phyloP scores from a whole-genome alignment of 2,797 vertebrate genomes.

The Cichlasoma orientale region DNA sequence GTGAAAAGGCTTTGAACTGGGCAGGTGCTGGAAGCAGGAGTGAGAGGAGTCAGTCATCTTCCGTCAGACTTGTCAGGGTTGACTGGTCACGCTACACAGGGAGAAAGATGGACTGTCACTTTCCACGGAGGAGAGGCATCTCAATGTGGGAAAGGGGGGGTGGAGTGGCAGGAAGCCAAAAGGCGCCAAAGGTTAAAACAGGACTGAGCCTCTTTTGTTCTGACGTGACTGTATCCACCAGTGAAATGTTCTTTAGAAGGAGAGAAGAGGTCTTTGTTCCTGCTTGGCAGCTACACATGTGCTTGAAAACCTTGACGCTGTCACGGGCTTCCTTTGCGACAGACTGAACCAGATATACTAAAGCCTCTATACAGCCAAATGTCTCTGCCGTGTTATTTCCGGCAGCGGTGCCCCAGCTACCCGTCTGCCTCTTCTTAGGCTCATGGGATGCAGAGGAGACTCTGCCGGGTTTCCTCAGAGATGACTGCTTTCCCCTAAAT shows the following conservation, averaged over 20 bases:
- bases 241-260: conserved; percentile 45
- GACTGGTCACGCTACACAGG: conserved; percentile 59
- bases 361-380: conserved; percentile 36
- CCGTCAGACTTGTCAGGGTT: conserved; percentile 58
- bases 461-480: conserved; percentile 62
- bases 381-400: conserved; percentile 58
- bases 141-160: conserved; percentile 6
- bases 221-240: neutral
- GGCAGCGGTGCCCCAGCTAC: conserved; percentile 47
- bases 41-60: conserved; percentile 46
- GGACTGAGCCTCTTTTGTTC: conserved; percentile 51
- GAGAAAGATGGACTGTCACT: conserved; percentile 50
- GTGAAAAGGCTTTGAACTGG: conserved; percentile 26
- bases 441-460: conserved; percentile 49
- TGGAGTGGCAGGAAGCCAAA: conserved; percentile 22
- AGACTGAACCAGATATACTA: conserved; percentile 42
- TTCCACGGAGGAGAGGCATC: conserved; percentile 29
- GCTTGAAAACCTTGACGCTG: conserved; percentile 41
- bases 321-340: conserved; percentile 26
- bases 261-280: conserved; percentile 41
- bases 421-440: conserved; percentile 39
- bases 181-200: conserved; percentile 36
- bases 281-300: conserved; percentile 44
- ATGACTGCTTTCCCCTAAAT: conserved; percentile 70
- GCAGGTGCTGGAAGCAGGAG: conserved; percentile 14